These are phyloP conservation scores for Prochilodus magdalenae DNA, from an alignment of 2,113 vertebrate genomes.

Conservation along the genomic window DNA sequence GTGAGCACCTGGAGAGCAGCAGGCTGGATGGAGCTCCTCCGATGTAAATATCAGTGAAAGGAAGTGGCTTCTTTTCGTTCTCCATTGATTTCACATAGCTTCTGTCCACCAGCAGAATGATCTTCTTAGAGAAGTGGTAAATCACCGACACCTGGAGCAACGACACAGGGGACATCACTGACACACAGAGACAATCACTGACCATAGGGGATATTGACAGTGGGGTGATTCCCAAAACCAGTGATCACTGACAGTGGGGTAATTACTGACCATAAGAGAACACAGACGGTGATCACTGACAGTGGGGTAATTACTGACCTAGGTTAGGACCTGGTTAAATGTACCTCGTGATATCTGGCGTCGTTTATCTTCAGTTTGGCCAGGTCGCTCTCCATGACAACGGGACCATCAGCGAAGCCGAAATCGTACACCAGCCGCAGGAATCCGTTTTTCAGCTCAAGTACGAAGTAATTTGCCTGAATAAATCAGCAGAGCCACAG, in stretches of 20 bases:
- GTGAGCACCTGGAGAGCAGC: constrained; percentile 79
- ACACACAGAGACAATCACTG: constrained; percentile 78
- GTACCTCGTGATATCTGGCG: constrained; percentile 95
- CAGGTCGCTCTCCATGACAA: constrained; percentile 84
- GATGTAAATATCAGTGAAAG: constrained; percentile 93
- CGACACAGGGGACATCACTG: constrained; percentile 78
- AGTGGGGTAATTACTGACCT: neutral
- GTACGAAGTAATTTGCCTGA: constrained; percentile 90
- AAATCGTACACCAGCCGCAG: constrained; percentile 91
- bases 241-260: too few species aligned
- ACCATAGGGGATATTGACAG: neutral
- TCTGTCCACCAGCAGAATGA: constrained; percentile 95
- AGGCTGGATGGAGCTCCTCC: constrained; percentile 88
- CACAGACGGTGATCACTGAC: neutral
- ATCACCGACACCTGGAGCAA: constrained; percentile 91
- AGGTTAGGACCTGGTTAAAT: neutral
- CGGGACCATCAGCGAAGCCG: constrained; percentile 85
- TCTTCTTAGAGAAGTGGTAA: constrained; percentile 97
- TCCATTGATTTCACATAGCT: constrained; percentile 91
- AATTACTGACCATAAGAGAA: neutral
- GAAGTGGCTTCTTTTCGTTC: constrained; percentile 89
- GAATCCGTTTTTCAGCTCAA: constrained; percentile 90
- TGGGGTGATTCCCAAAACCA: neutral
- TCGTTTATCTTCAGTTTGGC: constrained; percentile 91
- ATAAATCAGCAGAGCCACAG: neutral